Evolutionary conservation across 2,888 invertebrate genomes (phyloP).

Genomic region (Matsumyia berberina): DNA sequence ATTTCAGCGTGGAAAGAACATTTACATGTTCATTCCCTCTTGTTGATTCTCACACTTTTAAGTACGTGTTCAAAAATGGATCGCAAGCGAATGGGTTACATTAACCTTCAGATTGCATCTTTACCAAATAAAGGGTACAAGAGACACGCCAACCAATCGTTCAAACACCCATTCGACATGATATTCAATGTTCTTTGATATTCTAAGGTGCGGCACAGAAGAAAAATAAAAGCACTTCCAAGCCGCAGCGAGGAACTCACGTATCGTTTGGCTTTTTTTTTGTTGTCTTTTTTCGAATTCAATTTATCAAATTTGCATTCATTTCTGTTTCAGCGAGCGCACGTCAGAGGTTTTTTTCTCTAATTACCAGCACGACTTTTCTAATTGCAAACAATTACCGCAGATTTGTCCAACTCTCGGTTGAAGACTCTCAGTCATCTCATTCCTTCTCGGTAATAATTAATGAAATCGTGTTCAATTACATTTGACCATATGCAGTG

Average conservation of each 20-base stretch:
- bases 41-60: not conserved
- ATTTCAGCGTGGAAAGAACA: not conserved
- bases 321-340: conserved; percentile 37
- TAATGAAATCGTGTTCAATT: conserved; percentile 75
- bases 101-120: not conserved
- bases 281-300: conserved; percentile 48
- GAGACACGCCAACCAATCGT: conserved; percentile 46
- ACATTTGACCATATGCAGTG: conserved; percentile 71
- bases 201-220: conserved; percentile 50
- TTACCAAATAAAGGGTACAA: conserved; percentile 54
- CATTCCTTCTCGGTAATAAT: conserved; percentile 49
- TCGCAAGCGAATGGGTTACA: too few species aligned
- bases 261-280: too few species aligned
- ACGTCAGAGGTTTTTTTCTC: conserved; percentile 54
- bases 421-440: conserved; percentile 66
- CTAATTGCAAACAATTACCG: conserved; percentile 73
- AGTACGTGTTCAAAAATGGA: not conserved
- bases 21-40: not conserved
- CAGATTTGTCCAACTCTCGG: conserved; percentile 66
- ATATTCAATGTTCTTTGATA: conserved; percentile 55
- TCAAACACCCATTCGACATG: conserved; percentile 40
- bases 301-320: conserved; percentile 74
- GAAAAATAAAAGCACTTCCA: conserved; percentile 31
- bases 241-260: not conserved
- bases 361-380: conserved; percentile 76